phyloP scores from a whole-genome alignment of 2,113 vertebrate genomes.

The Phalacrocorax brasilianus region DNA sequence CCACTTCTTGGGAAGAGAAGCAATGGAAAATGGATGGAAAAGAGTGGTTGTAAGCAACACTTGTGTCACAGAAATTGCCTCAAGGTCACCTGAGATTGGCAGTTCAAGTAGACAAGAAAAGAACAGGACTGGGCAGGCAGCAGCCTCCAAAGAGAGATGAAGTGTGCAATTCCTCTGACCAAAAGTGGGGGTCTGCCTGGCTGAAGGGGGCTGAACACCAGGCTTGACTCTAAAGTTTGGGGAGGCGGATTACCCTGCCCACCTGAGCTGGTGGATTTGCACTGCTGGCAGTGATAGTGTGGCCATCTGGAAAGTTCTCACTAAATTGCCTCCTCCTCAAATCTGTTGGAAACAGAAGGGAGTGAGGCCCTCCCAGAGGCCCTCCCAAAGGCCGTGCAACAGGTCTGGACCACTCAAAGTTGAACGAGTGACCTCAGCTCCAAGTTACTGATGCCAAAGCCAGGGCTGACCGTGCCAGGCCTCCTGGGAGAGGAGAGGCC shows the following conservation, averaged over 20 bases:
- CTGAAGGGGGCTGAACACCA: not conserved
- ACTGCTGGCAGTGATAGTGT: rapidly evolving
- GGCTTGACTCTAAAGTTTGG: rapidly evolving
- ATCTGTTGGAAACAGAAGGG: not conserved
- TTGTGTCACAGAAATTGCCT: not conserved
- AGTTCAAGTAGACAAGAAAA: too few relatives aligned
- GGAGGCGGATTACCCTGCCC: not conserved
- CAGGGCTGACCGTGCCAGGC: not conserved
- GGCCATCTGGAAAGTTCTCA: not conserved
- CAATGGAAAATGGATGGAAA: not conserved
- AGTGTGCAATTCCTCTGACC: not conserved
- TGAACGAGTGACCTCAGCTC: not conserved
- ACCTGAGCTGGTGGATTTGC: not conserved
- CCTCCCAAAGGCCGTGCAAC: not conserved
- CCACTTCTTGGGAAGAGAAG: not conserved
- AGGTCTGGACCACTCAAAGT: not conserved
- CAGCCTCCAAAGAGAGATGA: not conserved
- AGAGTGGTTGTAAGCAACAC: not conserved
- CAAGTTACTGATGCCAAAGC: rapidly evolving
- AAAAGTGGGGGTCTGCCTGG: too few relatives aligned
- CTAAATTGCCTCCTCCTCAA: not conserved
- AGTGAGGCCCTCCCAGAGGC: not conserved
- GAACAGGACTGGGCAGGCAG: not conserved
- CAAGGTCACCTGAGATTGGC: not conserved
- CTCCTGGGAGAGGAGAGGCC: too few relatives aligned